Evolutionary conservation across 2,888 invertebrate genomes (phyloP), one percentile per base, ranked within the genome.

Genomic region (Spisula solida): DNA sequence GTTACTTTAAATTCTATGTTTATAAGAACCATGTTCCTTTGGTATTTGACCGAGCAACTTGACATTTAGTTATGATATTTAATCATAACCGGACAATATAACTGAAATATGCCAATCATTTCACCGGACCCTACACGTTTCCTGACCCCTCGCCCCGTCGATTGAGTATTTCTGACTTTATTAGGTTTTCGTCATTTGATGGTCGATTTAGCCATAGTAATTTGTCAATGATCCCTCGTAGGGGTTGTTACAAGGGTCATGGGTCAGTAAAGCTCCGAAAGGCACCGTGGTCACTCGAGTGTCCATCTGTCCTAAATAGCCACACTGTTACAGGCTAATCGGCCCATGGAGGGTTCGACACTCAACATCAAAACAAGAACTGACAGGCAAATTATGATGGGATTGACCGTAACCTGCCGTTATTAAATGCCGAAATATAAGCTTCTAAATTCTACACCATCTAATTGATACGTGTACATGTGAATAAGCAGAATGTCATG

Each of bases 291-390:
- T 85, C 85, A 79, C 81, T 88, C 82, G 56, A 91, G 91, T 90
- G 92, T 91, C 92, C 92, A 92, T 92, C 92, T 92, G 92, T 60
- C 88, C 82, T 81, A 31, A 83, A 86, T 90, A 87, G 87, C 91
- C 91, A 85, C 86, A 88, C 86, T 78, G 81, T 85, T 85, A 85
- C 81, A 79, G 85, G 70, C 83, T 83, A 85, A 85, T 85, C 70
- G 82, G 70, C 41, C 56, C 34, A 70, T 84, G 66, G 85, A 88
- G 85, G 78, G 86, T 70, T 48, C 51, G 70, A 80, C 83, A 56
- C 85, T 88, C 56, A 56, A 88, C 86, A 88, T 90, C 90, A 90
- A 90, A 84, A 82, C 82, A 16, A 82, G 60, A 55, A 31, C 25
- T 90, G 90, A 90, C 90, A 90, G 86, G 79, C 60, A 82, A 87